Conservation (phyloP, 2,888 invertebrate species). For the Heliconius hortense region DNA sequence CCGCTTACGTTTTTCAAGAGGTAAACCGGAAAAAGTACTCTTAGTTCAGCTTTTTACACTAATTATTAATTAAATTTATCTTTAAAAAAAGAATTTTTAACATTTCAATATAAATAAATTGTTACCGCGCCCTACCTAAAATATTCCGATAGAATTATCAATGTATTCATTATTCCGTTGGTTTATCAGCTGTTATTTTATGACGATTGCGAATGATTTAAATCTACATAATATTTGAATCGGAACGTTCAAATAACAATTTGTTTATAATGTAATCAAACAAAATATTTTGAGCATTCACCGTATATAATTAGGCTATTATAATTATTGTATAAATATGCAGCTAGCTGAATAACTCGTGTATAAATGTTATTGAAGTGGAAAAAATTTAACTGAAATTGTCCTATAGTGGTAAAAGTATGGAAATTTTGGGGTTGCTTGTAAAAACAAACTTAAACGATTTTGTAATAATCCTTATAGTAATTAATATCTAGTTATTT, state of each 20-base stretch:
- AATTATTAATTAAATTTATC: no score
- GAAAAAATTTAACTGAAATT: background rate
- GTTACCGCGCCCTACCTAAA: background rate
- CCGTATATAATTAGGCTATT: slow-evolving; percentile 6
- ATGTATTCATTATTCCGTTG: slow-evolving; percentile 12
- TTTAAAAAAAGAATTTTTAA: no score
- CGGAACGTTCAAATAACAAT: slow-evolving; percentile 36
- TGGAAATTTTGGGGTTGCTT: background rate
- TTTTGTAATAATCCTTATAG: no score
- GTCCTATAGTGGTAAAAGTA: background rate
- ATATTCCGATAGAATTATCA: slow-evolving; percentile 8
- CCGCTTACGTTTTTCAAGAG: no score
- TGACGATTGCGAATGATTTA: slow-evolving; percentile 1
- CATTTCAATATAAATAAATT: slow-evolving; percentile 5
- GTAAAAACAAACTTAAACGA: no score
- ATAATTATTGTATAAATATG: slow-evolving; percentile 10
- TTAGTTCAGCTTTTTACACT: no score
- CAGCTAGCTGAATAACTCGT: background rate
- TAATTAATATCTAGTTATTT: no score
- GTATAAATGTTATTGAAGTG: background rate
- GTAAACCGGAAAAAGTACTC: no score
- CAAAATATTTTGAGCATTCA: slow-evolving; percentile 14
- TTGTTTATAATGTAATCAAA: slow-evolving; percentile 27
- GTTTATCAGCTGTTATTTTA: slow-evolving; percentile 19
- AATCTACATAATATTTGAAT: slow-evolving; percentile 22